Conservation (phyloP, 2,797 vertebrate genomes). For the Ambastaia sidthimunki region DNA sequence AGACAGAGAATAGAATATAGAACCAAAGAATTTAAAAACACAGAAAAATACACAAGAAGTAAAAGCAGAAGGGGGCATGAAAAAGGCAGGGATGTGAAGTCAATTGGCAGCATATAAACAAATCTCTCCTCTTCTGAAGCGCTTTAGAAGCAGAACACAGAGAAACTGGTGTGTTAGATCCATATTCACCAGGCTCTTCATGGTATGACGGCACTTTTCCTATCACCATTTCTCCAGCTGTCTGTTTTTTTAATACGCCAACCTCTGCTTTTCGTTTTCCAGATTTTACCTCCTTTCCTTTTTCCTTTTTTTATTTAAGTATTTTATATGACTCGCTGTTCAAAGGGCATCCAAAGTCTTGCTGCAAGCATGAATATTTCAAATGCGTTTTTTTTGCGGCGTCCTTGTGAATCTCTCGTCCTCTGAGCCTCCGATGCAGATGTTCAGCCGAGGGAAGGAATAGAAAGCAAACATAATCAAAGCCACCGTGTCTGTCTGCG, state of each 20-base stretch:
- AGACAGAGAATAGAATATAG: neutral
- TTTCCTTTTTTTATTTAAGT: constrained; percentile 6
- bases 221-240: constrained; percentile 22
- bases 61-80: neutral
- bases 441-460: constrained; percentile 29
- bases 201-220: constrained; percentile 23
- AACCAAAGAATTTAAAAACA: constrained; percentile 34
- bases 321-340: constrained; percentile 39
- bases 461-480: constrained; percentile 45
- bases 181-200: constrained; percentile 34
- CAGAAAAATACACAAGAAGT: constrained; percentile 41
- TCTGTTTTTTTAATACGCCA: constrained; percentile 7
- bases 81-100: neutral
- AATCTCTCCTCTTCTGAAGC: constrained; percentile 21
- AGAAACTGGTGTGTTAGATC: constrained; percentile 15
- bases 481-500: constrained; percentile 42
- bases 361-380: constrained; percentile 79
- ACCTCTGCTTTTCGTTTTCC: constrained; percentile 21
- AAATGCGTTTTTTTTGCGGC: constrained; percentile 63
- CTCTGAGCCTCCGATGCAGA: constrained; percentile 38
- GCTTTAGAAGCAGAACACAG: constrained; percentile 27
- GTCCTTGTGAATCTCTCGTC: constrained; percentile 59
- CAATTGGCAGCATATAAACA: constrained; percentile 2
- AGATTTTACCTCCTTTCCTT: constrained; percentile 1
- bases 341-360: constrained; percentile 52